These are phyloP conservation scores for Chalcosyrphus nemorum DNA, from an alignment of 2,888 invertebrate genomes.

Conservation along the genomic window DNA sequence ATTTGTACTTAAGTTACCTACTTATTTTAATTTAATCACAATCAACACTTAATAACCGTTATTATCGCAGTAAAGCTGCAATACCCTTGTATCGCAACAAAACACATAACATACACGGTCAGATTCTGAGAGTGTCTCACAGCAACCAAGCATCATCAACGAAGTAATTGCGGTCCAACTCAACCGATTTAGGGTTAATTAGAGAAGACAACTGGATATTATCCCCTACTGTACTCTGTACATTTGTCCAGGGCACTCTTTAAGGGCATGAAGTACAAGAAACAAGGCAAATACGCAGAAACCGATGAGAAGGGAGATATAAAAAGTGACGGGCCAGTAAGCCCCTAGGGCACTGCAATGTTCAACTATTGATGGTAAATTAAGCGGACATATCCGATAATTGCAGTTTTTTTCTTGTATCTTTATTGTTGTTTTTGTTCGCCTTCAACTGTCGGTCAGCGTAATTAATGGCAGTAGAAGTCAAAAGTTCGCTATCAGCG, in stretches of 20 bases:
- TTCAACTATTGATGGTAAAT: conserved; percentile 23
- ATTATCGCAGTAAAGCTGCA: conserved; percentile 27
- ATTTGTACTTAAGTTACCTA: conserved; percentile 37
- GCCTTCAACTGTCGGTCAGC: conserved; percentile 28
- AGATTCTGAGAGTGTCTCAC: neutral
- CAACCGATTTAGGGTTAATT: conserved; percentile 34
- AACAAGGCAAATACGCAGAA: neutral
- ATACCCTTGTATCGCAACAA: neutral
- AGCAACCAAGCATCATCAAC: neutral
- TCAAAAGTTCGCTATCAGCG: conserved; percentile 31
- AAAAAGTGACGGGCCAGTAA: conserved; percentile 14
- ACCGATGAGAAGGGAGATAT: neutral
- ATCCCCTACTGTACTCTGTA: neutral
- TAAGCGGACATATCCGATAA: conserved; percentile 39
- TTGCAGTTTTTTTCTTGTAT: conserved; percentile 9
- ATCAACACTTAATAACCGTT: conserved; percentile 58
- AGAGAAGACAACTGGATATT: conserved; percentile 35
- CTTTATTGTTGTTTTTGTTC: conserved; percentile 5
- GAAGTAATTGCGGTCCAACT: conserved; percentile 25
- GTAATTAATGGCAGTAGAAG: conserved; percentile 40
- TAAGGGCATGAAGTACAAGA: neutral
- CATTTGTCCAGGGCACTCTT: neutral
- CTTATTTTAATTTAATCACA: conserved; percentile 55
- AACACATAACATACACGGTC: neutral
- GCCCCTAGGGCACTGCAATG: conserved; percentile 12